Evolutionary conservation across 1,140 invertebrate genomes (phyloP), one percentile per base, ranked within the genome.

Genomic region (Rhagoletis zephyria): DNA sequence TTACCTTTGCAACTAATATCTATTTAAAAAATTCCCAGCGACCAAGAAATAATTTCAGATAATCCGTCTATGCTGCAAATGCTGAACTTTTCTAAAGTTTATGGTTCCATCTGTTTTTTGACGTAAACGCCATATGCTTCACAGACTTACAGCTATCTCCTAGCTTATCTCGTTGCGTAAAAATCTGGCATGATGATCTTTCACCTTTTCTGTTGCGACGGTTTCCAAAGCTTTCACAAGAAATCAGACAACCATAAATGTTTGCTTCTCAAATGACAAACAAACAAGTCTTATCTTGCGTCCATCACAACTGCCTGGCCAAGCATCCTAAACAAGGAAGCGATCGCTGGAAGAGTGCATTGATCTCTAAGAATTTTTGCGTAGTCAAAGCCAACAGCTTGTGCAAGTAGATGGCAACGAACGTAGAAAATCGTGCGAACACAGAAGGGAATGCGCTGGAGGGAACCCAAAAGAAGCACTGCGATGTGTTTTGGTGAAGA

Each of bases 291-390:
- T 74, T 16, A 45, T 10, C 70, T 48, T 4, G 10, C 3, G 7
- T n/a, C 3, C 45, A 74, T 48, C 5, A 48, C 48, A 19, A 16
- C 40, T 45, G 42, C 10, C 67, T 59, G 4, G 7, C 7, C 74
- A 19, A 56, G 9, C 70, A 48, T 74, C 42, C 42, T 59, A 81
- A 81, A 81, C 74, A 81, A 81, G 74, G 74, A 81, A 81, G 48
- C 51, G 45, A 81, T 48, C 7, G 45, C 16, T 81, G 12, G 74
- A 19, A 51, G 19, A 81, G 74, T 81, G 48, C 74, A 19, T 81
- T 81, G 74, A 81, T 81, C 74, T 81, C 51, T 10, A 30, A 4
- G 48, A 51, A 51, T 1, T 19, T 56, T 56, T n/a, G n/a, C 2
- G 74, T 30, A 59, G n/a, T 30, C 48, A 56, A 81, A 59, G 16